Base-by-base conservation (phyloP, 2,888 invertebrate species). In the Pachycephus smyrnensis region DNA sequence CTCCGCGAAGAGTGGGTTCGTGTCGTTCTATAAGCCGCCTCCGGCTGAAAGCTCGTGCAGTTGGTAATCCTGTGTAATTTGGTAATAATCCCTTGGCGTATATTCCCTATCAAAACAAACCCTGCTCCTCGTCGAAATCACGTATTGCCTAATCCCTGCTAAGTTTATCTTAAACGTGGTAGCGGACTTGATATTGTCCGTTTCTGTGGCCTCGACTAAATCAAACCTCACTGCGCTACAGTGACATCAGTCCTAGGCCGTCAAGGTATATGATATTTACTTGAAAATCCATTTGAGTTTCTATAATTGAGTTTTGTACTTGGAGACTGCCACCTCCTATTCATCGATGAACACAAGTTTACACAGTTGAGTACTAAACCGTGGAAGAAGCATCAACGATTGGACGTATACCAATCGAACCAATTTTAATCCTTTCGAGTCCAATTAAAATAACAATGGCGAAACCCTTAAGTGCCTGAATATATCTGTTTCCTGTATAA, bases 61-160 rank as follows among this genome's bases (percentile, higher is more conserved):
- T 71, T 71, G 32, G 31, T 71, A 71, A 83, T 82, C 86, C 81
- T 80, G 81, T 88, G 88, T 88, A 86, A 88, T 88, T 89, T 86
- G 84, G 80, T 86, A 87, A 87, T 89, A 88, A 88, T 88, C 89
- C 84, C 80, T 82, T 83, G 80, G 85, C 86, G 86, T 85, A 84
- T 84, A 84, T 80, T 81, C 83, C 81, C 83, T 76, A 78, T 79
- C 78, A 77, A 82, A 80, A 82, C 80, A 82, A 87, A 87, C 83
- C 84, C 80, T 82, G 82, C 75, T 33, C 75, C 36, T 68, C 78
- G 73, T 78, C 71, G 75, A 73, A 84, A 86, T 86, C 87, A 86
- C 83, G 87, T 86, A 86, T 86, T 81, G 82, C 75, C 83, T 78
- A 82, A 86, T 86, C 82, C 83, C 81, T 55, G 80, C 78, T 79